Base-by-base conservation (phyloP, 1,140 invertebrate genomes). In the Neoseiulus cucumeris region DNA sequence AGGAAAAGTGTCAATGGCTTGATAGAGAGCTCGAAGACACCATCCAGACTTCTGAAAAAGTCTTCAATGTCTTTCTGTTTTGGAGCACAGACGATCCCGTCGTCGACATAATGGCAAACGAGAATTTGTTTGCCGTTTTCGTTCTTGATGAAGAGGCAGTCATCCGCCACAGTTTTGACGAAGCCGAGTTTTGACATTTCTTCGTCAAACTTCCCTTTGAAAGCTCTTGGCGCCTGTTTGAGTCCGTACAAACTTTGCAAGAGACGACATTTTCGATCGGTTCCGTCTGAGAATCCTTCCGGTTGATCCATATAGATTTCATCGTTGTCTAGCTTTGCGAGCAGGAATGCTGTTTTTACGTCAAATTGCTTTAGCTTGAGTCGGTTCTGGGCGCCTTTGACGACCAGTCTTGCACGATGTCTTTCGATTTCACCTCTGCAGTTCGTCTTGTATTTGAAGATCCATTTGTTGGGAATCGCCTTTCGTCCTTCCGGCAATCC, bases 401-500 rank as follows among this genome's bases (percentile, higher is more conserved):
- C n/a, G n/a, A n/a, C n/a, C n/a, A n/a, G 12, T 12, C 42, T 44
- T 70, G 74, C 73, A 51, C 70, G 28, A 76, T 68, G 7, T 47
- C 47, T 33, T 65, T 71, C 47, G 64, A 67, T 64, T 66, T 76
- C 17, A 30, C 72, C 70, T 65, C 71, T 65, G 7, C 55, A 12
- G 68, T 71, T 71, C 28, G 20, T 68, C 64, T 70, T 75, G n/a
- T 70, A 69, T 44, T 68, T 73, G 17, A 71, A 72, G 20, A 77
- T 71, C 74, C 74, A 77, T 69, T 64, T 51, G 65, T 70, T 75
- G 74, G 42, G 71, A 28, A 75, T 67, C 9, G 47, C 47, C 51
- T 44, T 70, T 42, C 65, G 67, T 44, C 65, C 64, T 44, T 41
- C 2, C 22, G 72, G 73, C 65, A 70, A 67, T 17, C 72, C 65